These are phyloP conservation scores for Eutolmus rufibarbis DNA, from an alignment of 2,888 invertebrate species.

Conservation along the genomic window DNA sequence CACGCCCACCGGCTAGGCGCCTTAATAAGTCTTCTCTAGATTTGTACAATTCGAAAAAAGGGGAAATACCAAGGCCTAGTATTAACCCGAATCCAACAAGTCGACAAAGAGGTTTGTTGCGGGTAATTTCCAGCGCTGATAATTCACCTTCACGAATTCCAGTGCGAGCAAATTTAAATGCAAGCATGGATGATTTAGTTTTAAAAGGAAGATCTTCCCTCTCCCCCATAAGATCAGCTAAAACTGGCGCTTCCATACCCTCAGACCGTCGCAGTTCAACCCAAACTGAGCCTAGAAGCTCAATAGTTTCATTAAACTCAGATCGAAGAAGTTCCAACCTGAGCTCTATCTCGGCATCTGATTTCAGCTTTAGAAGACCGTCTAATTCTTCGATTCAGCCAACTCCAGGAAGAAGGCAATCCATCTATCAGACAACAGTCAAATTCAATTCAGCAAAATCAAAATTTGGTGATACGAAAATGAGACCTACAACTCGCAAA, in stretches of 20 bases:
- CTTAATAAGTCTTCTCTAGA: constrained; percentile 56
- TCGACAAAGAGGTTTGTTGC: constrained; percentile 58
- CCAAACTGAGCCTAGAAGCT: constrained; percentile 54
- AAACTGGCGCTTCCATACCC: constrained; percentile 59
- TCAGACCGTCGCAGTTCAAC: constrained; percentile 61
- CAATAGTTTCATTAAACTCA: constrained; percentile 51
- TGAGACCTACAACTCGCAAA: constrained; percentile 52
- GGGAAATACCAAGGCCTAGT: constrained; percentile 53
- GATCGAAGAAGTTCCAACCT: constrained; percentile 60
- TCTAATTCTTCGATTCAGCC: constrained; percentile 50
- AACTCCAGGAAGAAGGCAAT: neutral
- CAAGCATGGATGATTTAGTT: constrained; percentile 58
- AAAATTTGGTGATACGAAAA: constrained; percentile 44
- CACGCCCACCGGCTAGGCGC: constrained; percentile 49
- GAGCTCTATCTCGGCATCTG: constrained; percentile 60
- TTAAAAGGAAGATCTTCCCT: constrained; percentile 38
- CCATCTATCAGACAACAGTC: neutral
- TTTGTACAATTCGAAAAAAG: constrained; percentile 48
- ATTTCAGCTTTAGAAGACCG: constrained; percentile 59
- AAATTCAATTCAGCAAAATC: neutral
- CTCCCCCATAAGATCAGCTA: constrained; percentile 44
- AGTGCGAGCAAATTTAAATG: constrained; percentile 55
- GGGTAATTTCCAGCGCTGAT: constrained; percentile 55
- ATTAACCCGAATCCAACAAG: constrained; percentile 60
- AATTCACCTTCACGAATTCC: constrained; percentile 54